These are phyloP conservation scores for Poeciliopsis turrubarensis DNA, from an alignment of 2,113 vertebrate species.

Conservation along the genomic window DNA sequence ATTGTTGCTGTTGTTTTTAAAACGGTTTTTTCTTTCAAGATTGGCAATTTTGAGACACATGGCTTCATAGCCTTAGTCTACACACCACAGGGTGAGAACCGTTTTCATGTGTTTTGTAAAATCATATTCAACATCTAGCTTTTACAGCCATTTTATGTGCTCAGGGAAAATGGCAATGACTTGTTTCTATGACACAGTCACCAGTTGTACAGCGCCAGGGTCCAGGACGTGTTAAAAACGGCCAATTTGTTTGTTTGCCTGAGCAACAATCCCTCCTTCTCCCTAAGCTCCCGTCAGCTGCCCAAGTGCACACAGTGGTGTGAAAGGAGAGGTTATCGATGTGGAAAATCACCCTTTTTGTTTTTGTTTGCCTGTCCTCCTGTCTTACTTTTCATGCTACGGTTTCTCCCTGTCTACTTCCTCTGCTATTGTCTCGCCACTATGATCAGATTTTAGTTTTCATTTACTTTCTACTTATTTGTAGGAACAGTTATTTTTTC, in stretches of 20 bases:
- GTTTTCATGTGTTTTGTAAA: neutral
- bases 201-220: conserved; percentile 25
- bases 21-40: neutral
- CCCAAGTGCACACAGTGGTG: conserved; percentile 54
- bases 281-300: conserved; percentile 32
- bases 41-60: neutral
- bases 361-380: conserved; percentile 49
- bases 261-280: conserved; percentile 37
- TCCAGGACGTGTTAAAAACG: conserved; percentile 57
- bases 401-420: conserved; percentile 18
- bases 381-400: conserved; percentile 31
- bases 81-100: neutral
- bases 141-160: conserved; percentile 8
- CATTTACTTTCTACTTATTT: neutral
- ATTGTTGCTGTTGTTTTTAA: neutral
- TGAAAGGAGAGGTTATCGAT: conserved; percentile 56
- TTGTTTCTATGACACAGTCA: conserved; percentile 17
- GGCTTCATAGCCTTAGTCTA: neutral
- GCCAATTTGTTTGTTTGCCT: conserved; percentile 66
- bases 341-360: conserved; percentile 69
- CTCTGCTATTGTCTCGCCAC: conserved; percentile 18
- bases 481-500: neutral
- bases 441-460: neutral
- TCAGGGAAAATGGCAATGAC: conserved; percentile 29
- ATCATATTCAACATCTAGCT: conserved; percentile 13